These are phyloP conservation scores for Erethizon dorsatum DNA, from an alignment of 2,797 vertebrate species.

Conservation along the genomic window DNA sequence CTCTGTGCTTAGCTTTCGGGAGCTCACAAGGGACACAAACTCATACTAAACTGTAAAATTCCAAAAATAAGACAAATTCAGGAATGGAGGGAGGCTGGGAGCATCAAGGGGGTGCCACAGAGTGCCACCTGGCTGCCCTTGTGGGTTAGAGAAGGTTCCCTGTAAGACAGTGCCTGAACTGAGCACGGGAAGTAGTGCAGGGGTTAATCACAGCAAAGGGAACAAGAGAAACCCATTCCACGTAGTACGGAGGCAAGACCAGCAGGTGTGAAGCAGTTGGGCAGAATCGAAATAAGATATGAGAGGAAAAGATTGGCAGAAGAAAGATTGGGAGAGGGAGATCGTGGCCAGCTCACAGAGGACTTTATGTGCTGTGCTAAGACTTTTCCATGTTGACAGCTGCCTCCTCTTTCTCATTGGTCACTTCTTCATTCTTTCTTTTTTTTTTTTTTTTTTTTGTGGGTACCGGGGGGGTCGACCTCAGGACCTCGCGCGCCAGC, in stretches of 20 bases:
- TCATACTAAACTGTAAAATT: background rate
- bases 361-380: background rate
- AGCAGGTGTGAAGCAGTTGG: background rate
- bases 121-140: background rate
- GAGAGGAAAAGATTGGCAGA: background rate
- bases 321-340: background rate
- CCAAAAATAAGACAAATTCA: background rate
- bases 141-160: background rate
- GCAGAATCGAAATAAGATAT: background rate
- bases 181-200: background rate
- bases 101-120: too few relatives aligned
- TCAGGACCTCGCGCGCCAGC: too few relatives aligned
- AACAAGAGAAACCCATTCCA: background rate
- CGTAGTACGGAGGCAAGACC: background rate
- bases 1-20: constrained; percentile 26
- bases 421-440: background rate
- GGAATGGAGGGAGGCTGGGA: background rate
- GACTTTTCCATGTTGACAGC: background rate
- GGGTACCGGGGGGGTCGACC: too few relatives aligned
- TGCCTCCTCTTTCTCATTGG: background rate
- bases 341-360: fast-evolving
- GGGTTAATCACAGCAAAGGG: background rate
- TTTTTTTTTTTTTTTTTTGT: too few relatives aligned
- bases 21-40: background rate
- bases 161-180: background rate